Evolutionary conservation across 2,113 vertebrate genomes (phyloP).

Genomic region (Callocephalon fimbriatum): DNA sequence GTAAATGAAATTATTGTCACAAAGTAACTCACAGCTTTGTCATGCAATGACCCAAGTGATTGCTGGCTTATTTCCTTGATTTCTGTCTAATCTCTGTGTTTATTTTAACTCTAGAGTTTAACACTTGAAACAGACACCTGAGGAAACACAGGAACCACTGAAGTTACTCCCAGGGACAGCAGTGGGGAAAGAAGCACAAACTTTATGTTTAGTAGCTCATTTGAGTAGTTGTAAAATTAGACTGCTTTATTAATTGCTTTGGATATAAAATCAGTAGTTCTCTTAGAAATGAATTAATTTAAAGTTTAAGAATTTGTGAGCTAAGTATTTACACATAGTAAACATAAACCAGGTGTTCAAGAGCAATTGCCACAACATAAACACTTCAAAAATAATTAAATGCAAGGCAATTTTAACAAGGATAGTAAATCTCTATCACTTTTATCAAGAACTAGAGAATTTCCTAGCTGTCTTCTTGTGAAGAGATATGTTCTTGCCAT

Average conservation of each 20-base stretch:
- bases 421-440: not conserved
- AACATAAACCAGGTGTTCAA: constrained; percentile 47
- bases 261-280: not conserved
- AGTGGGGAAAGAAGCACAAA: not conserved
- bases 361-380: constrained; percentile 26
- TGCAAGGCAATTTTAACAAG: not conserved
- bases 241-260: not conserved
- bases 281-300: not conserved
- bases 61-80: not conserved
- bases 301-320: constrained; percentile 8
- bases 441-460: not conserved
- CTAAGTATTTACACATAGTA: constrained; percentile 26
- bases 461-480: not conserved
- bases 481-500: not conserved
- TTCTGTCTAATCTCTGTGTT: not conserved
- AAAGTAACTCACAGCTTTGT: not conserved
- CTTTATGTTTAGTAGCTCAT: not conserved
- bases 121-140: rapidly evolving
- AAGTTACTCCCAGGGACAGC: not conserved
- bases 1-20: not conserved
- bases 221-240: not conserved
- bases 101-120: not conserved
- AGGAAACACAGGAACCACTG: not conserved
- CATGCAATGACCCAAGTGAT: not conserved
- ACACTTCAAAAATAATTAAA: constrained; percentile 46